phyloP scores from a whole-genome alignment of 2,113 vertebrate genomes.

The Brachionichthys hirsutus region DNA sequence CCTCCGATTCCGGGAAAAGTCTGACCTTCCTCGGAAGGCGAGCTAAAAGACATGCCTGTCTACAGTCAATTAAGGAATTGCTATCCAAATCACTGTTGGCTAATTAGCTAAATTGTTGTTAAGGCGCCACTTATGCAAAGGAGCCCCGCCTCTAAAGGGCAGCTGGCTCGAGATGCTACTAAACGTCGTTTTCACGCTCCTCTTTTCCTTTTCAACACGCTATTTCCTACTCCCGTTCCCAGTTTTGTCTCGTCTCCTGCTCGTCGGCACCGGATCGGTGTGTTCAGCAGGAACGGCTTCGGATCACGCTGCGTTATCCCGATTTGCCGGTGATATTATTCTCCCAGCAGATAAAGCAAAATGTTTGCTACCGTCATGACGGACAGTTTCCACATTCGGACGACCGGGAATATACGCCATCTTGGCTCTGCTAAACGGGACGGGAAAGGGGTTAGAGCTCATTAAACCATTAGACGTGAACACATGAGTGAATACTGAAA shows the following conservation, averaged over 20 bases:
- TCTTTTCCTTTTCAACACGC: no score
- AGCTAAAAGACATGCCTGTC: slow-evolving; percentile 39
- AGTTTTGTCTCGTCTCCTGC: slow-evolving; percentile 32
- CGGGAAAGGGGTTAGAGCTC: slow-evolving; percentile 3
- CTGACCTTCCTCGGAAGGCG: background rate
- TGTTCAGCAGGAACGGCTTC: slow-evolving; percentile 36
- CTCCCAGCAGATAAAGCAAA: slow-evolving; percentile 37
- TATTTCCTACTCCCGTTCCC: slow-evolving; percentile 18
- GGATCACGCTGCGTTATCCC: slow-evolving; percentile 12
- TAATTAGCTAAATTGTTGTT: slow-evolving; percentile 74
- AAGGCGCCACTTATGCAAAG: slow-evolving; percentile 52
- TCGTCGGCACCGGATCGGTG: slow-evolving; percentile 55
- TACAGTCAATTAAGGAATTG: slow-evolving; percentile 69
- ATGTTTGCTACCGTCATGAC: slow-evolving; percentile 17
- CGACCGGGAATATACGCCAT: background rate
- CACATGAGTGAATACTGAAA: background rate
- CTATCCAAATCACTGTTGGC: slow-evolving; percentile 66
- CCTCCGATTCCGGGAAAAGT: slow-evolving; percentile 9
- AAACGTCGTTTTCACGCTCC: no score
- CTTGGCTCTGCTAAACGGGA: background rate
- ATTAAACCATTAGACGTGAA: slow-evolving; percentile 2
- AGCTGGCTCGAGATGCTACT: slow-evolving; percentile 29
- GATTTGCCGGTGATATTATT: slow-evolving; percentile 33
- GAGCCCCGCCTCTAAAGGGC: slow-evolving; percentile 47
- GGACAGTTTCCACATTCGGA: background rate